Evolutionary conservation across 2,797 vertebrate genomes (phyloP), one percentile per base, ranked within the genome.

Genomic region (Molothrus ater): DNA sequence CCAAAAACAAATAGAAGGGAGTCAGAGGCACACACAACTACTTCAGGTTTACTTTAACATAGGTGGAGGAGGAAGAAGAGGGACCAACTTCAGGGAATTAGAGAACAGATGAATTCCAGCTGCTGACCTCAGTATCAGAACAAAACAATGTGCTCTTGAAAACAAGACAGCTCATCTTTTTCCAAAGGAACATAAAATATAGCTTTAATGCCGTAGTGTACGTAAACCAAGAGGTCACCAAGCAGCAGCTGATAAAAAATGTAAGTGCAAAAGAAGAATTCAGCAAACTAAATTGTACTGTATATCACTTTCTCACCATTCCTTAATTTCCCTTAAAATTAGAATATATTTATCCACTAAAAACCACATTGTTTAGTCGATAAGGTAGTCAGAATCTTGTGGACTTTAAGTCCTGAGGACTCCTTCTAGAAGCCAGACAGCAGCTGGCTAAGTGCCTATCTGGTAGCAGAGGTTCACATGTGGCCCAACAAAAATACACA

Each of bases 401-500:
- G 13, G 18, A 18, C 12, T 60, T 57, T 10, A 56, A 28, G 13
- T 26, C 16, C 6, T 9, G 3, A 15, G 10, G 7, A 57, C 10
- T 36, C 13, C 14, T 53, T 26, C 21, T 10, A 25, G 54, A 50
- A 54, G 8, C 5, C 4, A 53, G 31, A 14, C 8, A 26, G 32
- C 16, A 74, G 28, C 56, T 65, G 11, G 10, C 24, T 31, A 26
- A 26, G 18, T 17, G 5, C 18, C 21, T 47, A 18, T 5, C 31
- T 10, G 3, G 19, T 36, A 38, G 4, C 8, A 56, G 38, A 51
- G 6, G 20, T 22, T 26, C 2, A 0, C 11, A 7, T 1, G 17
- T 28, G 29, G 20, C 38, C 13, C 19, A 43, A 2, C 14, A 57
- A 78, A n/a, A 6, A 9, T 2, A 8, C 14, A 42, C 8, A 8